Evolutionary conservation across 2,113 vertebrate species (phyloP).

Genomic region (Chaetorhynchus papuensis): DNA sequence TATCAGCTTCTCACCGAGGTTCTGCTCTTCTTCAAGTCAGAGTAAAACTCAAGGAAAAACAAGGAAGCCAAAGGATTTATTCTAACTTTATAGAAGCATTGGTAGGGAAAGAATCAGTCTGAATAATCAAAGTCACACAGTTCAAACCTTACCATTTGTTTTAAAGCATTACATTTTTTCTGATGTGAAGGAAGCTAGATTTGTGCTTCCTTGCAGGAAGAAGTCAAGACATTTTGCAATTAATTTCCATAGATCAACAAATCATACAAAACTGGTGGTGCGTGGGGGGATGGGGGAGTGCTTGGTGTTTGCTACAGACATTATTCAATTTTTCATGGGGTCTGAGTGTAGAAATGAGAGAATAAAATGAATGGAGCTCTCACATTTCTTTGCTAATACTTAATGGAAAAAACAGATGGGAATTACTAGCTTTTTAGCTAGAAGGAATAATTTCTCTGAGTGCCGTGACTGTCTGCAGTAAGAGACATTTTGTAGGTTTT

Average conservation of each 20-base stretch:
- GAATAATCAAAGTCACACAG: not conserved
- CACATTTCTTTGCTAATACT: slow-evolving; percentile 14
- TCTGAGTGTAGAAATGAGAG: slow-evolving; percentile 1
- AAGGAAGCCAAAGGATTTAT: not conserved
- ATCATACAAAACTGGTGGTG: not conserved
- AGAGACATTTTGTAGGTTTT: not conserved
- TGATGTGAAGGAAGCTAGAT: not conserved
- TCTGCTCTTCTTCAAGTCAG: not conserved
- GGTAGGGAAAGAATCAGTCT: not conserved
- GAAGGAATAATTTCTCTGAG: slow-evolving; percentile 26
- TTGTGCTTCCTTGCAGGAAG: not conserved
- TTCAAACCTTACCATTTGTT: not conserved
- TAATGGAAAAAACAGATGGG: slow-evolving; percentile 41
- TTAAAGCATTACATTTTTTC: not conserved
- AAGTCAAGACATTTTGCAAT: not conserved
- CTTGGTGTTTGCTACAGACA: not conserved
- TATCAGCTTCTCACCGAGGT: not conserved
- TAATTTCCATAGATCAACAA: slow-evolving; percentile 11
- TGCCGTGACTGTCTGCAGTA: not conserved
- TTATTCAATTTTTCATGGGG: slow-evolving; percentile 14
- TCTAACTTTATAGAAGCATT: not conserved
- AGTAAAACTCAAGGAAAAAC: not conserved
- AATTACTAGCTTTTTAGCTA: not conserved
- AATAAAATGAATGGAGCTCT: not conserved
- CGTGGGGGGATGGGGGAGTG: accelerated